Conservation (phyloP, 2,113 vertebrate genomes). For the Clarias magur region DNA sequence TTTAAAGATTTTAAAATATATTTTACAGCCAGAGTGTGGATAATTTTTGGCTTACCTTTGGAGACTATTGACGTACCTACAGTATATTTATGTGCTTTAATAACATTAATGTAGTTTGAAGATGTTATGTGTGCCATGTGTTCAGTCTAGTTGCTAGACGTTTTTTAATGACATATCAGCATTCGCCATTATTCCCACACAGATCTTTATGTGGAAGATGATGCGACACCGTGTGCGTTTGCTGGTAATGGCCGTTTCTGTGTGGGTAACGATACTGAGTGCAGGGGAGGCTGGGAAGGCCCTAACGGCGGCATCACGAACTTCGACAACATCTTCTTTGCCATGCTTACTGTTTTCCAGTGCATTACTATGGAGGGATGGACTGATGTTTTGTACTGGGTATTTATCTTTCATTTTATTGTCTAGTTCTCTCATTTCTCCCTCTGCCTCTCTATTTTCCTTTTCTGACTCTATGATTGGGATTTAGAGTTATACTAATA, state of each 20-base stretch:
- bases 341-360: slow-evolving; percentile 90
- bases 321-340: slow-evolving; percentile 94
- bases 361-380: slow-evolving; percentile 93
- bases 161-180: background rate
- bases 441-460: background rate
- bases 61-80: background rate
- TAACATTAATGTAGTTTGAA: background rate
- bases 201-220: slow-evolving; percentile 83
- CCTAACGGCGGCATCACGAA: slow-evolving; percentile 92
- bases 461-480: background rate
- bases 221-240: slow-evolving; percentile 84
- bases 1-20: too few relatives aligned
- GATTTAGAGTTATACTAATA: background rate
- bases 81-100: background rate
- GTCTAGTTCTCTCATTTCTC: background rate
- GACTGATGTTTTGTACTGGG: slow-evolving; percentile 91
- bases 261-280: slow-evolving; percentile 77
- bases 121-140: background rate
- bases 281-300: slow-evolving; percentile 82
- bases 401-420: slow-evolving; percentile 49
- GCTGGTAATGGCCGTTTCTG: slow-evolving; percentile 82
- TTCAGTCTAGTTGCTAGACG: background rate
- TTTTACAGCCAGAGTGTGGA: too few relatives aligned
- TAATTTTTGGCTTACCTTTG: too few relatives aligned
- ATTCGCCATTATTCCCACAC: background rate